phyloP scores from a whole-genome alignment of 2,888 invertebrate genomes.

The Adineta ricciae region DNA sequence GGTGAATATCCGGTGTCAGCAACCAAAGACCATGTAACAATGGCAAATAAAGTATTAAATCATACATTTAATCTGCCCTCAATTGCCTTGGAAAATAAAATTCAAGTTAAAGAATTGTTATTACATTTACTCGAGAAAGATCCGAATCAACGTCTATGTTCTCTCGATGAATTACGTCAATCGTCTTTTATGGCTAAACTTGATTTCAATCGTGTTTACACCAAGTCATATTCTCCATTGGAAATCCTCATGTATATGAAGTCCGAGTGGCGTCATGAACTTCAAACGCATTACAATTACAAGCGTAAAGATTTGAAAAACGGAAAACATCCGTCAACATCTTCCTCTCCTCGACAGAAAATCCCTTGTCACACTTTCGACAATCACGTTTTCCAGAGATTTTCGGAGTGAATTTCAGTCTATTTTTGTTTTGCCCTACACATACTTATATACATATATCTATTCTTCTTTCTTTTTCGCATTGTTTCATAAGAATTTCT shows the following conservation, averaged over 20 bases:
- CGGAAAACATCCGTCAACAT: not conserved
- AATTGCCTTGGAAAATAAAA: not conserved
- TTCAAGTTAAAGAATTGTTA: conserved; percentile 3
- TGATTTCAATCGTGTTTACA: not conserved
- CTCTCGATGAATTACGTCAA: conserved; percentile 24
- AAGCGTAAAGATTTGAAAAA: not conserved
- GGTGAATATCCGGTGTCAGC: conserved; percentile 53
- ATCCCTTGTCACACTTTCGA: not conserved
- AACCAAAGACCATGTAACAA: conserved; percentile 44
- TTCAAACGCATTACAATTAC: not conserved
- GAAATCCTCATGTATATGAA: not conserved
- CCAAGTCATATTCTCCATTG: not conserved
- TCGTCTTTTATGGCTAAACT: conserved; percentile 1
- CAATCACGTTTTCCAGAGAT: not conserved
- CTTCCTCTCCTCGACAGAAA: not conserved
- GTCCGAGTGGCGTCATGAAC: not conserved
- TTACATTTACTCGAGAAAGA: conserved; percentile 27
- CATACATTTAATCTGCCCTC: conserved; percentile 43
- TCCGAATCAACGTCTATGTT: conserved; percentile 25
- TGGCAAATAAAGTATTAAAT: conserved; percentile 43
- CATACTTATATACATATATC: not conserved
- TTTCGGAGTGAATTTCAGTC: not conserved
- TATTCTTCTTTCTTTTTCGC: not conserved
- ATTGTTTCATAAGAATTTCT: not conserved
- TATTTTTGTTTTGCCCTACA: not conserved